Evolutionary conservation across 30 jellyfish, hydroid and myxozoan genomes (phyloP).

Genomic region (Aurelia sp.): DNA sequence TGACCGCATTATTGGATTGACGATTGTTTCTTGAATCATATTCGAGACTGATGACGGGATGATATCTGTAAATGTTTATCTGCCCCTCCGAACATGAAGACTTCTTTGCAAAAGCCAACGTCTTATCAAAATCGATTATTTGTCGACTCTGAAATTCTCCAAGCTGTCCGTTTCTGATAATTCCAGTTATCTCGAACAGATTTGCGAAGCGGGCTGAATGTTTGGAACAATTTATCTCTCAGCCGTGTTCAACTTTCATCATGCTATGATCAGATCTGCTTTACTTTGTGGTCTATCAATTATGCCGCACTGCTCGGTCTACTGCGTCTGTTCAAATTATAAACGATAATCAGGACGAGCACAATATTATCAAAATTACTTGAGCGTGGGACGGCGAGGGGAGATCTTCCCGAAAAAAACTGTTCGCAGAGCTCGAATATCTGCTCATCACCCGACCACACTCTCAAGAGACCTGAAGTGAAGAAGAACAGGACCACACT

Average conservation of each 20-base stretch:
- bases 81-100: slow-evolving; percentile 58
- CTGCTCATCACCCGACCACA: too few relatives aligned
- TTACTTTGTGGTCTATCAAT: slow-evolving; percentile 77
- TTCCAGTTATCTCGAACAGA: slow-evolving; percentile 68
- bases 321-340: slow-evolving; percentile 74
- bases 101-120: slow-evolving; percentile 43
- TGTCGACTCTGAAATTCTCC: slow-evolving; percentile 51
- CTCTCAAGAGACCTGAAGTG: too few relatives aligned
- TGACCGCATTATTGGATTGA: slow-evolving; percentile 84
- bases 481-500: neutral
- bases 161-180: slow-evolving; percentile 53
- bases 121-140: slow-evolving; percentile 57
- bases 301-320: slow-evolving; percentile 88
- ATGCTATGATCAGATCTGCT: slow-evolving; percentile 53
- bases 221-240: slow-evolving; percentile 69
- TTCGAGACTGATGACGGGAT: slow-evolving; percentile 77
- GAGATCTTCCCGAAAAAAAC: neutral
- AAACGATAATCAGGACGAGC: slow-evolving; percentile 64
- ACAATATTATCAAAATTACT: slow-evolving; percentile 72
- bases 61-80: slow-evolving; percentile 77
- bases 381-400: slow-evolving; percentile 67
- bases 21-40: slow-evolving; percentile 64
- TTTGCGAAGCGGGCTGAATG: slow-evolving; percentile 53
- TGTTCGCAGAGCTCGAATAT: neutral
- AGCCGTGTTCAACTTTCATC: slow-evolving; percentile 55